These are phyloP conservation scores for Neodiprion virginianus DNA, from an alignment of 1,140 invertebrate species.

Conservation along the genomic window DNA sequence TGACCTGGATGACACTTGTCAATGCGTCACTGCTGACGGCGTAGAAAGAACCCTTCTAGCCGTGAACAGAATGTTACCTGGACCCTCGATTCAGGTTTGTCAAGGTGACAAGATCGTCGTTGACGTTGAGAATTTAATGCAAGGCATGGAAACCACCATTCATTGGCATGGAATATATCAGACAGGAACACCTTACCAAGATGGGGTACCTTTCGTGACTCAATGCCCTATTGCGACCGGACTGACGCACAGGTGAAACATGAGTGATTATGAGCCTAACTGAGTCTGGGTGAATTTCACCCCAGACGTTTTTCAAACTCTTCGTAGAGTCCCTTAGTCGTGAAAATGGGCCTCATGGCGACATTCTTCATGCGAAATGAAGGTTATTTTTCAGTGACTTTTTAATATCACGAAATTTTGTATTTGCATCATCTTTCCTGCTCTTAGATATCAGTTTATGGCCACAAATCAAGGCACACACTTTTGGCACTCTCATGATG, in stretches of 20 bases:
- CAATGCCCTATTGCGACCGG: constrained; percentile 89
- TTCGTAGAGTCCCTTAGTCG: too few relatives aligned
- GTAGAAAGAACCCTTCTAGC: constrained; percentile 78
- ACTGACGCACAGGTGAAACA: constrained; percentile 76
- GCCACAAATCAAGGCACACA: constrained; percentile 54
- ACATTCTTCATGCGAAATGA: too few relatives aligned
- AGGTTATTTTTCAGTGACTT: background rate
- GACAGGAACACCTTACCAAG: constrained; percentile 83
- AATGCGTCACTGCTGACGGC: constrained; percentile 84
- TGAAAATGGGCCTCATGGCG: too few relatives aligned
- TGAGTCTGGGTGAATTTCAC: too few relatives aligned
- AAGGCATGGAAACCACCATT: constrained; percentile 80
- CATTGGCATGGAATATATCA: constrained; percentile 91
- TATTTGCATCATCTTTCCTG: too few relatives aligned
- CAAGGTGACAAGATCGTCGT: constrained; percentile 84
- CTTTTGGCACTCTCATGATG: constrained; percentile 62
- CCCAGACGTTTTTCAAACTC: too few relatives aligned
- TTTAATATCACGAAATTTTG: too few relatives aligned
- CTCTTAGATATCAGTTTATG: constrained; percentile 49
- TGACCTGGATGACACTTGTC: constrained; percentile 77
- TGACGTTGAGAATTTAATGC: constrained; percentile 83
- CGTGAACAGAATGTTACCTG: constrained; percentile 85
- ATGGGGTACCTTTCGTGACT: constrained; percentile 89
- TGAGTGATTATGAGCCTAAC: too few relatives aligned
- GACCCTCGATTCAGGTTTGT: constrained; percentile 87